Conservation (phyloP, 2,888 invertebrate genomes). For the Julus scandinavius region DNA sequence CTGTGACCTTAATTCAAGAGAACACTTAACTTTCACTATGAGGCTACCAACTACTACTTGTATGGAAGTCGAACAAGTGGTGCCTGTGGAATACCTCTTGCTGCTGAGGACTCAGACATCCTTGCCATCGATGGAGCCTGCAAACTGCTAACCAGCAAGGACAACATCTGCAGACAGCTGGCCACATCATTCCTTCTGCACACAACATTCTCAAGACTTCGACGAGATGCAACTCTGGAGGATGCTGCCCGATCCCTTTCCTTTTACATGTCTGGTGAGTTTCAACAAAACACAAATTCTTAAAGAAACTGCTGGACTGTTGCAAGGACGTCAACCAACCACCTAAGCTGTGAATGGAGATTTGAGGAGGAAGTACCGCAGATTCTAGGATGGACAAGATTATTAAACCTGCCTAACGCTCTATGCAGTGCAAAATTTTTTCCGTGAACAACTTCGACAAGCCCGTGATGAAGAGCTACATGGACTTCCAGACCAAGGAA, state of each 20-base stretch:
- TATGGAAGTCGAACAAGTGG: conserved; percentile 56
- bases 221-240: neutral
- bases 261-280: neutral
- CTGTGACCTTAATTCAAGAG: conserved; percentile 50
- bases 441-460: no score
- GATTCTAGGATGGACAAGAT: neutral
- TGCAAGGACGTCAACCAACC: neutral
- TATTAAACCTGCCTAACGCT: neutral
- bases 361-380: neutral
- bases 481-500: no score
- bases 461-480: no score
- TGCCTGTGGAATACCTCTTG: conserved; percentile 46
- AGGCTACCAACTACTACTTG: conserved; percentile 58
- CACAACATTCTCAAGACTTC: neutral
- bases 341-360: neutral
- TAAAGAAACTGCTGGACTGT: conserved; percentile 30
- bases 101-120: conserved; percentile 53
- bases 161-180: neutral
- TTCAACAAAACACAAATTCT: neutral
- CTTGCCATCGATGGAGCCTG: conserved; percentile 52
- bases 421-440: neutral
- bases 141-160: conserved; percentile 53
- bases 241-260: neutral
- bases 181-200: neutral
- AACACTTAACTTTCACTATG: conserved; percentile 55